Conservation (phyloP, 2,797 vertebrate genomes). For the Enteromius trimaculatus region DNA sequence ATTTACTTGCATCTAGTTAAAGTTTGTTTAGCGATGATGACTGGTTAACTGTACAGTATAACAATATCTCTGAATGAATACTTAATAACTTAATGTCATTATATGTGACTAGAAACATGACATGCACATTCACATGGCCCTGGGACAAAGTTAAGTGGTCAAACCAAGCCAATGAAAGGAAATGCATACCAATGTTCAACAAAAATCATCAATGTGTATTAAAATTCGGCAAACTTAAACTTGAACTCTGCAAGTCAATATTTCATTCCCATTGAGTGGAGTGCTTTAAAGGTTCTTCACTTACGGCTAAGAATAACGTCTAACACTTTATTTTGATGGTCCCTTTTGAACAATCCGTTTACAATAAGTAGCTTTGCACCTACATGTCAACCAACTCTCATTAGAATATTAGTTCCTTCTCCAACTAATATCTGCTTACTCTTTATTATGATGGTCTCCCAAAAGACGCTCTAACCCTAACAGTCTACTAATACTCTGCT, state of each 20-base stretch:
- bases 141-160: neutral
- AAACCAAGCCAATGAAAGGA: neutral
- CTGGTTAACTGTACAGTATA: neutral
- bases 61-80: neutral
- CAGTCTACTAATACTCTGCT: too few relatives aligned
- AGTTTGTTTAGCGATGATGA: neutral
- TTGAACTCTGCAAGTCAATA: neutral
- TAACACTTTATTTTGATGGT: too few relatives aligned
- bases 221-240: neutral
- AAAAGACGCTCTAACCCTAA: too few relatives aligned
- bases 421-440: too few relatives aligned
- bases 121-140: neutral
- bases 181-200: neutral
- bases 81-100: neutral
- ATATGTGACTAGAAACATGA: neutral
- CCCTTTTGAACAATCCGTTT: too few relatives aligned
- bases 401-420: too few relatives aligned
- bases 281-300: too few relatives aligned
- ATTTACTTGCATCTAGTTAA: neutral
- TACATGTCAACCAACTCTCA: too few relatives aligned
- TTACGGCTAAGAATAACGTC: too few relatives aligned
- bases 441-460: too few relatives aligned
- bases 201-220: neutral
- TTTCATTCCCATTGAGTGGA: neutral
- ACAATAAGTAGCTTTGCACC: too few relatives aligned